Percentiles rank a stretch among this genome's conserved stretches.
These are phyloP conservation scores for Agapostemon virescens DNA, from an alignment of 2,888 invertebrate genomes.

Conservation along the genomic window DNA sequence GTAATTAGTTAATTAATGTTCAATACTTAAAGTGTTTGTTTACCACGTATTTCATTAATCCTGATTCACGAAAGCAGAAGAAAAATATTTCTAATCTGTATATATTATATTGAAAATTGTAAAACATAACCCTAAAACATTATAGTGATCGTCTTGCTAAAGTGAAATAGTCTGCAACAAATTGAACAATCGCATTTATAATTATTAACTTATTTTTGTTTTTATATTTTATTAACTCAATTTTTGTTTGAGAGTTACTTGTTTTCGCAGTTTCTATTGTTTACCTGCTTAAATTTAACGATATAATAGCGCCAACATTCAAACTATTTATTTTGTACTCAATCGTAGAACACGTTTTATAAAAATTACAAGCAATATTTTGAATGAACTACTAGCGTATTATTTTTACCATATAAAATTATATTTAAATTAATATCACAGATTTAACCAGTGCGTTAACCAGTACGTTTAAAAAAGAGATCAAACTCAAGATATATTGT, in stretches of 20 bases:
- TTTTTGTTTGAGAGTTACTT: neutral
- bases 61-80: neutral
- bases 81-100: neutral
- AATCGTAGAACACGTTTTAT: neutral
- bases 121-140: constrained; percentile 34
- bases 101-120: neutral
- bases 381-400: neutral
- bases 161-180: neutral
- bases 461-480: no score
- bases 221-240: no score
- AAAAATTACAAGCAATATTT: neutral
- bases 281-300: neutral
- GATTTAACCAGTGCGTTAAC: no score
- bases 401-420: no score
- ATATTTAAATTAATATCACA: no score
- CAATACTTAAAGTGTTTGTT: neutral
- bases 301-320: neutral
- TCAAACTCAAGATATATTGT: no score
- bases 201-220: constrained; percentile 11
- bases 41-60: neutral
- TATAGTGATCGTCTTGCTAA: neutral
- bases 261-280: neutral
- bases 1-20: constrained; percentile 3
- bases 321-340: neutral
- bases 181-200: neutral